Evolutionary conservation across 2,888 invertebrate genomes (phyloP), one percentile per base, ranked within the genome.

Genomic region (Phyllotreta striolata): DNA sequence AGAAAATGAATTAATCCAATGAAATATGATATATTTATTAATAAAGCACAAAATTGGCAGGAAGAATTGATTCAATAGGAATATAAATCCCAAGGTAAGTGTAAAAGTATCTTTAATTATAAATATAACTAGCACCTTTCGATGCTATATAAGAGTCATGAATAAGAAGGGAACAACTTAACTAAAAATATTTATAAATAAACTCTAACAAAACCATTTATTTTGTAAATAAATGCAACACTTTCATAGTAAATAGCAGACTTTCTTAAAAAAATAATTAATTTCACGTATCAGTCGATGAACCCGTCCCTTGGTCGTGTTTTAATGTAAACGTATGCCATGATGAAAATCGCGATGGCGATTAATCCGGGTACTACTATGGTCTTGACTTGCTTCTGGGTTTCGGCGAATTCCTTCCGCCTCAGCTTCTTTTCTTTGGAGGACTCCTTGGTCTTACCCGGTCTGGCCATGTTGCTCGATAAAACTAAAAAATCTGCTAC

Each of bases 391-490:
- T 91, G 89, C 76, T 89, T 89, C 74, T 92, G 90, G 77, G 88
- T 90, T 79, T 90, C 89, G 6, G 89, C 84, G 75, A 93, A 94
- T 70, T 94, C 94, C 81, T 91, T 89, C 82, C 91, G 92, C 39
- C 95, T 87, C 76, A 93, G 92, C 74, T 90, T 89, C 78, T 91
- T 92, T 80, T 94, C 93, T 78, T 89, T 90, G 8, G 90, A 89
- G 0, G 90, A 91, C 83, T 94, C 93, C 82, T 93, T 94, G 49
- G 88, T 88, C 78, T 88, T 89, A 55, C 92, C 92, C 13, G 72
- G 70, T 77, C 92, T 93, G 78, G 92, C 87, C 93, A 93, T 93
- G 70, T 73, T 84, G 64, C 62, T 62, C 67, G 47, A 24, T 24
- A 24, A 24, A 58, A 62, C 62, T 43, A 51, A 49, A 65, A 60